Conservation (phyloP, 2,888 invertebrate genomes). For the Rhagium mordax region DNA sequence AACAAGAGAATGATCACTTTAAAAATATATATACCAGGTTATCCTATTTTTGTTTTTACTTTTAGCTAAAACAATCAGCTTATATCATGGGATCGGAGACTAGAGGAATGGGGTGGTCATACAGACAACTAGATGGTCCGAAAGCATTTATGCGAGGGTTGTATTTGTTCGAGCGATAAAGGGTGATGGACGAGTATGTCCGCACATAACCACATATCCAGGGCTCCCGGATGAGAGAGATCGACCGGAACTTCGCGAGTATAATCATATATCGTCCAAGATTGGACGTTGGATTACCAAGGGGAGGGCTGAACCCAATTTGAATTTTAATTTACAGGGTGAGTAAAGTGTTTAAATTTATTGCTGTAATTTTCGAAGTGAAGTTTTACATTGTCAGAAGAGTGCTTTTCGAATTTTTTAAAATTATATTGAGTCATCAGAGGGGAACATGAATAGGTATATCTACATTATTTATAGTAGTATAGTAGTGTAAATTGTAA, state of each 20-base stretch:
- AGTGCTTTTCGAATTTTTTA: constrained; percentile 49
- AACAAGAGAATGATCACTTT: too few relatives aligned
- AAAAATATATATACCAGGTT: too few relatives aligned
- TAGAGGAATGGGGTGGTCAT: constrained; percentile 41
- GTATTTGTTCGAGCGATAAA: constrained; percentile 70
- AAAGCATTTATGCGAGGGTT: constrained; percentile 66
- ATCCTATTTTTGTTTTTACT: too few relatives aligned
- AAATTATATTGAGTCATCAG: constrained; percentile 51
- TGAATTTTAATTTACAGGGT: constrained; percentile 71
- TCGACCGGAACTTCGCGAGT: constrained; percentile 69
- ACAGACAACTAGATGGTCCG: constrained; percentile 64
- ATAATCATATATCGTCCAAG: constrained; percentile 71
- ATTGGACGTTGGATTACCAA: constrained; percentile 69
- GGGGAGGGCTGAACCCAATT: constrained; percentile 66
- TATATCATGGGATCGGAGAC: constrained; percentile 16
- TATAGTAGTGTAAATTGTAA: background rate
- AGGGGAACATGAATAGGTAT: constrained; percentile 27
- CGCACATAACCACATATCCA: constrained; percentile 70
- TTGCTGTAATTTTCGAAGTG: constrained; percentile 59
- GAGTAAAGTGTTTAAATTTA: constrained; percentile 67
- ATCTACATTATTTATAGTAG: constrained; percentile 30
- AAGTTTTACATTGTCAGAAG: constrained; percentile 49
- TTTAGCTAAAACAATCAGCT: constrained; percentile 39
- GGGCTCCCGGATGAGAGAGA: constrained; percentile 63
- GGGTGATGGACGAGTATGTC: constrained; percentile 71